Evolutionary conservation across 2,797 vertebrate species (phyloP).

Genomic region (Xenentodon cancila): DNA sequence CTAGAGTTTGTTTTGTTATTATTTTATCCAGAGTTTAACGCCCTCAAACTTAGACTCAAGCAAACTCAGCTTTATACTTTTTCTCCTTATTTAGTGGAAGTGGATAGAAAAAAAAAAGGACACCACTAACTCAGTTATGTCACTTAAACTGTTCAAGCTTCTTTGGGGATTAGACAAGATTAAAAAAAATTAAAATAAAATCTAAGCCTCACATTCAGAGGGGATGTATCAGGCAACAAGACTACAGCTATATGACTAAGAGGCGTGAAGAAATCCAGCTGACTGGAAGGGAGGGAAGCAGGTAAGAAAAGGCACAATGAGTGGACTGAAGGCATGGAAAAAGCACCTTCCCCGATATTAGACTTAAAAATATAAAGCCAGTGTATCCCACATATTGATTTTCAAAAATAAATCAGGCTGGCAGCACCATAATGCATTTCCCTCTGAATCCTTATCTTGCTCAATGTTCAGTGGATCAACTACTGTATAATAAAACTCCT

Average conservation of each 20-base stretch:
- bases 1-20: no score
- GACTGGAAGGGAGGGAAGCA: slow-evolving; percentile 19
- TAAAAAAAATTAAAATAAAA: slow-evolving; percentile 46
- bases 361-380: slow-evolving; percentile 51
- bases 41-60: slow-evolving; percentile 24
- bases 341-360: slow-evolving; percentile 41
- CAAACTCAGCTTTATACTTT: slow-evolving; percentile 30
- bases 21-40: neutral
- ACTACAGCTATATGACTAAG: slow-evolving; percentile 37
- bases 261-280: slow-evolving; percentile 36
- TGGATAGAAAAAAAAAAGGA: slow-evolving; percentile 24
- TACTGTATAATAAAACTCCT: slow-evolving; percentile 22
- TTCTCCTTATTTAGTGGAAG: slow-evolving; percentile 43
- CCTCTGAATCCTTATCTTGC: slow-evolving; percentile 31
- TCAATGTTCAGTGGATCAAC: slow-evolving; percentile 21
- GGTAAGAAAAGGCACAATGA: slow-evolving; percentile 23
- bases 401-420: slow-evolving; percentile 66
- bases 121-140: slow-evolving; percentile 47
- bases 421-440: slow-evolving; percentile 44
- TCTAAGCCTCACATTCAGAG: slow-evolving; percentile 41
- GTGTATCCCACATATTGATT: slow-evolving; percentile 56
- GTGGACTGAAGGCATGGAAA: slow-evolving; percentile 42
- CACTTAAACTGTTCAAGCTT: slow-evolving; percentile 52
- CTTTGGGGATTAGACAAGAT: slow-evolving; percentile 65
- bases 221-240: slow-evolving; percentile 39